Evolutionary conservation across 1,140 invertebrate species (phyloP), one percentile per base, ranked within the genome.

Genomic region (Ceratosolen fusciceps): DNA sequence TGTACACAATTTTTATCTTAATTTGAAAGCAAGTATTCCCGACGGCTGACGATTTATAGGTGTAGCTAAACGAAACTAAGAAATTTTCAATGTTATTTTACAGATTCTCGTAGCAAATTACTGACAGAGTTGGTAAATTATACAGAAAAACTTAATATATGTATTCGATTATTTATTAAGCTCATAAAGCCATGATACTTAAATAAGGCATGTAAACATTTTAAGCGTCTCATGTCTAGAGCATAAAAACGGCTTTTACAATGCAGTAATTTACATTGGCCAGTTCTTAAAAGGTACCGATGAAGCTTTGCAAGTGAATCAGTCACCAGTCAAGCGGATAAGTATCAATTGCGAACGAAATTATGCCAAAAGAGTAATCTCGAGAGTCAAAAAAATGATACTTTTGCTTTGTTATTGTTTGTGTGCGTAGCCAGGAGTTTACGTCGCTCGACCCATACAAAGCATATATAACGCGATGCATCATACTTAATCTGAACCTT

Each of bases 141-240:
- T n/a, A 9, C 60, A 34, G 21, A 65, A 65, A 37, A 34, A 7
- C 37, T n/a, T n/a, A 43, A 9, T 37, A 47, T 34, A 49, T 8
- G 26, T 52, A 34, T 58, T 34, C 52, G 65, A 31, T 58, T 78
- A 39, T 78, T 78, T 78, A 77, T 77, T 58, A 49, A 12, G 16
- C 12, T 54, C n/a, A 62, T 78, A 78, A 78, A 78, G 52, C 49
- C 26, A 70, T 31, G 67, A 77, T 65, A 56, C 62, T 49, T 26
- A 29, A 47, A 67, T 14, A 49, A 37, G 26, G 68, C 21, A 21
- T 60, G 54, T 71, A 58, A 77, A 77, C 75, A 77, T 77, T 49
- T 71, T 58, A 58, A 71, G 29, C 60, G 47, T 52, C 37, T 43
- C 34, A 8, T 77, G 31, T 68, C 43, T 19, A 34, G 47, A 39